These are phyloP conservation scores for Parnassius mnemosyne DNA, from an alignment of 2,888 invertebrate genomes.

Conservation along the genomic window DNA sequence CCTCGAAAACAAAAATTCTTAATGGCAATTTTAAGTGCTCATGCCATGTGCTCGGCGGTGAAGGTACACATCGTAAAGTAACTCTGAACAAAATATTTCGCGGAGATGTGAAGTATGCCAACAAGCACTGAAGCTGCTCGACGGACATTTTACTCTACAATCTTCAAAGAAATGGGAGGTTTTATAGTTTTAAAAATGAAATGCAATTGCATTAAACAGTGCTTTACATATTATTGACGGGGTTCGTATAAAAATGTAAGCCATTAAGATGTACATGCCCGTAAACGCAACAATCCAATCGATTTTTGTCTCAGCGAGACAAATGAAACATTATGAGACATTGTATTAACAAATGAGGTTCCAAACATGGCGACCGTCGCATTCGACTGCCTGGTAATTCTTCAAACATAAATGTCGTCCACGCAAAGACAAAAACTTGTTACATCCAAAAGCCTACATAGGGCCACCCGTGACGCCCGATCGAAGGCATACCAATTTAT, in stretches of 20 bases:
- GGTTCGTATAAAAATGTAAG: background rate
- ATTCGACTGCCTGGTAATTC: constrained; percentile 7
- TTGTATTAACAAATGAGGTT: constrained; percentile 18
- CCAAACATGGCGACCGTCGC: constrained; percentile 14
- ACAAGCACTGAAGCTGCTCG: too few relatives aligned
- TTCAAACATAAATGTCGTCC: constrained; percentile 11
- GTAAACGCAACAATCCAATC: background rate
- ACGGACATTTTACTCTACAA: too few relatives aligned
- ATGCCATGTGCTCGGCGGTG: too few relatives aligned
- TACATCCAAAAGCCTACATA: constrained; percentile 13
- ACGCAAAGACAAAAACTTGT: constrained; percentile 21
- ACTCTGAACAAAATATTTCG: too few relatives aligned
- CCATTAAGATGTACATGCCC: background rate
- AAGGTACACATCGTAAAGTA: too few relatives aligned
- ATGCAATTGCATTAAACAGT: too few relatives aligned
- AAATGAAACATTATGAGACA: constrained; percentile 1
- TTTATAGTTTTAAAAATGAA: too few relatives aligned
- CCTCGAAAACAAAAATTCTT: too few relatives aligned
- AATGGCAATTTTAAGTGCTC: too few relatives aligned
- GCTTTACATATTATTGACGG: background rate
- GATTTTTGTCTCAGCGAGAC: constrained; percentile 8
- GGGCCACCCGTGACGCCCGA: constrained; percentile 28
- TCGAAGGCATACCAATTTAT: constrained; percentile 37
- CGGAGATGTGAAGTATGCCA: too few relatives aligned
- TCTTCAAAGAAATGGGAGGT: too few relatives aligned